Evolutionary conservation across 1,140 invertebrate species (phyloP).

Genomic region (Pararge aegeria): DNA sequence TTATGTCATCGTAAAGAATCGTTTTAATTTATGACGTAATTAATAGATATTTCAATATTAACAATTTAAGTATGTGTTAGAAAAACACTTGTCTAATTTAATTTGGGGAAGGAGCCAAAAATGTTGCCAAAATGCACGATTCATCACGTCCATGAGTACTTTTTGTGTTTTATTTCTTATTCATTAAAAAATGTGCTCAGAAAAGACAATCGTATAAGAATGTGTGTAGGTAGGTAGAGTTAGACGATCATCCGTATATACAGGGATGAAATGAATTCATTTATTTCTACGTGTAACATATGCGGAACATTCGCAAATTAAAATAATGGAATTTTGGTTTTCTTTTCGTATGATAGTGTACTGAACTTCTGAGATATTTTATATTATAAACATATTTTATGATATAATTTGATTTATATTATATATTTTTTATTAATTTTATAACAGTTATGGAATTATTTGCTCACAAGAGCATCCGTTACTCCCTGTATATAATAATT

Average conservation of each 20-base stretch:
- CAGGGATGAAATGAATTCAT: background rate
- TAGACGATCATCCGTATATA: background rate
- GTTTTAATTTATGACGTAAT: background rate
- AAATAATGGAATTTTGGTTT: too few relatives aligned
- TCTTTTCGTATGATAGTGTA: background rate
- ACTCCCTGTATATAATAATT: slow-evolving; percentile 24
- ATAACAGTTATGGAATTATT: background rate
- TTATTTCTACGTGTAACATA: slow-evolving; percentile 28
- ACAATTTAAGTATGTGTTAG: slow-evolving; percentile 18
- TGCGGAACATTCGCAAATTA: background rate
- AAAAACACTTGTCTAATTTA: slow-evolving; percentile 36
- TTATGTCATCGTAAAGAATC: too few relatives aligned
- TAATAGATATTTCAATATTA: background rate
- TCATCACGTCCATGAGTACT: slow-evolving; percentile 55
- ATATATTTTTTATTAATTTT: background rate
- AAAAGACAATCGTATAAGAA: slow-evolving; percentile 62
- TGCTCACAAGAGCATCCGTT: background rate
- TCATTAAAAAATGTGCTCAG: slow-evolving; percentile 61
- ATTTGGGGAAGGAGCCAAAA: slow-evolving; percentile 69
- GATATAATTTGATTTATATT: too few relatives aligned
- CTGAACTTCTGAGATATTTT: too few relatives aligned
- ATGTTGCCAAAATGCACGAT: slow-evolving; percentile 65
- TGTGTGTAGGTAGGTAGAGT: slow-evolving; percentile 44
- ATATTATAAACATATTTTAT: too few relatives aligned
- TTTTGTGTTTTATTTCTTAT: slow-evolving; percentile 35